Percentiles rank a stretch among this genome's conserved stretches.
phyloP scores from a whole-genome alignment of 2,888 invertebrate genomes.

The Linyphia triangularis region DNA sequence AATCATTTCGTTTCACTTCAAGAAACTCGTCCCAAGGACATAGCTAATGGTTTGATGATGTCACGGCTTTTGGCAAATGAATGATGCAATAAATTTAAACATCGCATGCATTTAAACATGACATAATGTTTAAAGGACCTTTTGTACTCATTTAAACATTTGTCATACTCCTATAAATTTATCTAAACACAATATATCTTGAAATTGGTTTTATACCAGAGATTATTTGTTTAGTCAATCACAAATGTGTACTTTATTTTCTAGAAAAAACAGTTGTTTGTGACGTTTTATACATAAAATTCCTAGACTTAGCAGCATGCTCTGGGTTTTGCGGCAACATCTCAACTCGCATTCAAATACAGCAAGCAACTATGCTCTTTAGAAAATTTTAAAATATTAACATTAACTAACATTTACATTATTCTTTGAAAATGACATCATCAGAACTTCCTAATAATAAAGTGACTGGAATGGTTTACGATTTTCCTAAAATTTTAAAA shows the following conservation, averaged over 20 bases:
- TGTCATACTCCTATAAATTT: too few species aligned
- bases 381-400: too few species aligned
- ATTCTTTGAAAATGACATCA: background rate
- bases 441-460: background rate
- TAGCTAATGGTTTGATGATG: background rate
- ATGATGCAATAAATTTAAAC: too few species aligned
- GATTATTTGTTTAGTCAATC: background rate
- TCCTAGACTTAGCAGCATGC: too few species aligned
- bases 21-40: background rate
- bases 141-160: too few species aligned
- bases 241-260: too few species aligned
- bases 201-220: background rate
- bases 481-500: background rate
- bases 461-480: background rate
- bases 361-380: background rate
- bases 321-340: background rate
- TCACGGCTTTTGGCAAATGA: too few species aligned
- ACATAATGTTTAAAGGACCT: too few species aligned
- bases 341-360: background rate
- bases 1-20: constrained; percentile 11
- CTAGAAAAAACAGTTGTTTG: background rate
- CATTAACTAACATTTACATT: too few species aligned
- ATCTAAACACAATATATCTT: background rate
- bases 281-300: too few species aligned
- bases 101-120: too few species aligned